Percentiles rank a stretch among this genome's conserved stretches.
Conservation (phyloP, 2,797 vertebrate species). For the Dermochelys coriacea region DNA sequence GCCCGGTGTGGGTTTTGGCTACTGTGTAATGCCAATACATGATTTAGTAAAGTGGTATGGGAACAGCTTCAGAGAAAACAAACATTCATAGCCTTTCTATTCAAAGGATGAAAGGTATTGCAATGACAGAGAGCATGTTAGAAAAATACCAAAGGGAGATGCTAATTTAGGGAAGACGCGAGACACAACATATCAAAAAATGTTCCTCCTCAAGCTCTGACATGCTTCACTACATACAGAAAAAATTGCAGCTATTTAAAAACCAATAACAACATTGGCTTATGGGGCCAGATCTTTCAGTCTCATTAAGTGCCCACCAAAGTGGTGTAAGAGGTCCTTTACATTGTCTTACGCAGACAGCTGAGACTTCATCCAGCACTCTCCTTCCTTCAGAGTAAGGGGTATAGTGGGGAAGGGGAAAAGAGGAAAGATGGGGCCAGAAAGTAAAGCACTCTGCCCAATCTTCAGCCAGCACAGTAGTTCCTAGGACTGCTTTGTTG, state of each 20-base stretch:
- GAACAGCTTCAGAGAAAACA: neutral
- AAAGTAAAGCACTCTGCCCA: rapidly evolving
- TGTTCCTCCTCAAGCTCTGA: neutral
- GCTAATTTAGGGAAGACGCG: neutral
- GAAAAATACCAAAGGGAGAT: neutral
- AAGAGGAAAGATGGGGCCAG: neutral
- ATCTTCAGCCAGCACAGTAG: rapidly evolving
- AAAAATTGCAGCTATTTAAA: neutral
- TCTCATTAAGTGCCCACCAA: neutral
- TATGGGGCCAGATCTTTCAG: neutral
- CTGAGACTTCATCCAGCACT: neutral
- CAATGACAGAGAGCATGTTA: rapidly evolving
- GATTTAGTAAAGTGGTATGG: neutral
- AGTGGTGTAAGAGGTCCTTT: neutral
- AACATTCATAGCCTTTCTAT: neutral
- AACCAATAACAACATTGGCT: neutral
- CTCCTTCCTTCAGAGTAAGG: neutral
- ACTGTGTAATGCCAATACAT: neutral
- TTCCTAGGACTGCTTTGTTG: rapidly evolving
- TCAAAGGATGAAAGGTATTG: neutral
- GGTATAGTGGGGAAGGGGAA: neutral
- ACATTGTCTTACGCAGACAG: neutral
- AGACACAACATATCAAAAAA: neutral
- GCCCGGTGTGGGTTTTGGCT: neutral
- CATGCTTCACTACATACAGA: neutral